Evolutionary conservation across 2,797 vertebrate species (phyloP).

Genomic region (Lepilemur septentrionalis): DNA sequence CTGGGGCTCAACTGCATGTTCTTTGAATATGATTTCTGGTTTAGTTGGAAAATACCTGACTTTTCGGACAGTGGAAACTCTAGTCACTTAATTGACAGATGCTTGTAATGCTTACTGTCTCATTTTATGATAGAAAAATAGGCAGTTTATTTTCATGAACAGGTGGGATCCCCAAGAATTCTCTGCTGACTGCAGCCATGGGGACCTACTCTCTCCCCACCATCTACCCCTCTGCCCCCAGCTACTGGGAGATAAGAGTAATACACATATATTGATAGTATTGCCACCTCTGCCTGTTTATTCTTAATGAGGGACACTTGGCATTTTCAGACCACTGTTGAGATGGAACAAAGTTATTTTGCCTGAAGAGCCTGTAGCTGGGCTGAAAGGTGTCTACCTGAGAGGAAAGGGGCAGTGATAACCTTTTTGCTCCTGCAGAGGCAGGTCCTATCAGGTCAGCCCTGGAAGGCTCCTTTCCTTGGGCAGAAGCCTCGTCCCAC

Average conservation of each 20-base stretch:
- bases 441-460: not conserved
- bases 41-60: not conserved
- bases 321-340: not conserved
- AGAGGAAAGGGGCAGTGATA: not conserved
- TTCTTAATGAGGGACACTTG: not conserved
- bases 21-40: not conserved
- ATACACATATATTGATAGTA: too few relatives aligned
- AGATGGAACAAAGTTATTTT: not conserved
- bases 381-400: not conserved
- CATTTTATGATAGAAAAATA: not conserved
- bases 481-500: not conserved
- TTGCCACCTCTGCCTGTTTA: not conserved
- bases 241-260: rapidly evolving
- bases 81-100: not conserved
- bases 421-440: not conserved
- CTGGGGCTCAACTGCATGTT: not conserved
- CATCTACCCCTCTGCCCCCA: too few relatives aligned
- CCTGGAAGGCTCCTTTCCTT: not conserved
- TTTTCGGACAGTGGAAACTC: not conserved
- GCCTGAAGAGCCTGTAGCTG: not conserved
- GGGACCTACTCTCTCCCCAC: too few relatives aligned
- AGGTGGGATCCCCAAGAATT: not conserved
- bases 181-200: not conserved
- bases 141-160: not conserved
- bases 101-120: not conserved